phyloP scores from a whole-genome alignment of 2,888 invertebrate species.

The Pherbina coryleti region DNA sequence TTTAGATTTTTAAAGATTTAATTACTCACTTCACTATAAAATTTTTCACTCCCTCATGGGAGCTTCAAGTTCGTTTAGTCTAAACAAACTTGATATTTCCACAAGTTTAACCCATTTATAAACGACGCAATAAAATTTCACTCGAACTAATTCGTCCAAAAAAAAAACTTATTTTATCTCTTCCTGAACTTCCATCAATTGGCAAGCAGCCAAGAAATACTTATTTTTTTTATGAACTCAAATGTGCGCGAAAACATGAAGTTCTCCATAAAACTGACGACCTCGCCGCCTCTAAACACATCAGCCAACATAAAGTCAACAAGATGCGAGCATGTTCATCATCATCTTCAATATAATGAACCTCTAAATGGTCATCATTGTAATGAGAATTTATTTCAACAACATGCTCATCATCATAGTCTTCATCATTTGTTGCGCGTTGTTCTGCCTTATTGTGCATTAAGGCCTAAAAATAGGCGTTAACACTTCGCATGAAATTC shows the following conservation, averaged over 20 bases:
- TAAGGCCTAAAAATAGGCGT: slow-evolving; percentile 17
- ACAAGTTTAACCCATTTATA: too few species aligned
- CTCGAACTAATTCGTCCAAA: neutral
- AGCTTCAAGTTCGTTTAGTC: too few species aligned
- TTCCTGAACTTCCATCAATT: neutral
- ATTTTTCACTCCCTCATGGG: too few species aligned
- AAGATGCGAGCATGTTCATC: neutral
- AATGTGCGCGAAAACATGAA: neutral
- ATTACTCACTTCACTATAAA: too few species aligned
- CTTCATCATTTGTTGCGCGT: neutral
- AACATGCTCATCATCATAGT: neutral
- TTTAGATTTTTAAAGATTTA: too few species aligned
- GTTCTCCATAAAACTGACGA: neutral
- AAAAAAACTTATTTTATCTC: neutral
- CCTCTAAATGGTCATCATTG: neutral
- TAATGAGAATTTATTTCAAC: neutral
- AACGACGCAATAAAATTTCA: too few species aligned
- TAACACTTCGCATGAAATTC: neutral
- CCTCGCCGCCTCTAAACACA: neutral
- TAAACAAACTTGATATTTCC: too few species aligned
- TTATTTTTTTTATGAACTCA: neutral
- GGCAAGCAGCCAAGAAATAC: slow-evolving; percentile 4
- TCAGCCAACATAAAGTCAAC: neutral
- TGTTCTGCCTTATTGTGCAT: neutral
- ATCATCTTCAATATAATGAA: neutral